These are phyloP conservation scores for Elaphurus davidianus DNA, from an alignment of 2,113 vertebrate species.

Conservation along the genomic window DNA sequence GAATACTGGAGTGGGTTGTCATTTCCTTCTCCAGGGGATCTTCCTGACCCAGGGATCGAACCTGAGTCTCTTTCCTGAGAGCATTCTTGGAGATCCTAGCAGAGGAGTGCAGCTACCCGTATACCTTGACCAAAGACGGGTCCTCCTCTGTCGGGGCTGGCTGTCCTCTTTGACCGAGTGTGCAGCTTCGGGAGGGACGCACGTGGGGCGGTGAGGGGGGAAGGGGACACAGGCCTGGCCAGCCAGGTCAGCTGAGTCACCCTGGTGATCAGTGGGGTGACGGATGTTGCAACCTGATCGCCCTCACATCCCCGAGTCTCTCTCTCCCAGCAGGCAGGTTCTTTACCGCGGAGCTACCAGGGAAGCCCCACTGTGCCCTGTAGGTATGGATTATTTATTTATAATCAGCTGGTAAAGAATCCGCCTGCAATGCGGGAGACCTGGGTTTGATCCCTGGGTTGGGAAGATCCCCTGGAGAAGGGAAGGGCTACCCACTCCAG, in stretches of 20 bases:
- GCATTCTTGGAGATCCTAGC: background rate
- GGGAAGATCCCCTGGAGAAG: background rate
- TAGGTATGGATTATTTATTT: no score
- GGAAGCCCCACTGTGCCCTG: rapidly evolving
- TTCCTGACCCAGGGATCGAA: background rate
- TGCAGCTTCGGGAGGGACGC: background rate
- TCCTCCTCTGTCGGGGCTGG: background rate
- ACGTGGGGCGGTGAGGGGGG: background rate
- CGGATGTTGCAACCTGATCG: rapidly evolving
- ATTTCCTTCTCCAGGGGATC: background rate
- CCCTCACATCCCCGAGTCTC: background rate
- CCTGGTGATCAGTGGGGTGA: background rate
- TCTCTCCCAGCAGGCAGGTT: background rate
- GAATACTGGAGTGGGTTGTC: background rate
- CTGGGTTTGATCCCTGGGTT: background rate
- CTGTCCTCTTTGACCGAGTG: background rate
- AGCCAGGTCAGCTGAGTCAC: background rate
- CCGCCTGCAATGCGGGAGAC: rapidly evolving
- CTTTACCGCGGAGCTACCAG: background rate
- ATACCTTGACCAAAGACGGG: background rate
- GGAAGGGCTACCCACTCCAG: background rate
- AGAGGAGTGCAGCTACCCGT: background rate
- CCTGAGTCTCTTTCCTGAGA: background rate
- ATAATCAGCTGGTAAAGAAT: background rate
- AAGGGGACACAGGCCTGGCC: background rate